Conservation (phyloP, 2,888 invertebrate genomes). For the Timema podura region DNA sequence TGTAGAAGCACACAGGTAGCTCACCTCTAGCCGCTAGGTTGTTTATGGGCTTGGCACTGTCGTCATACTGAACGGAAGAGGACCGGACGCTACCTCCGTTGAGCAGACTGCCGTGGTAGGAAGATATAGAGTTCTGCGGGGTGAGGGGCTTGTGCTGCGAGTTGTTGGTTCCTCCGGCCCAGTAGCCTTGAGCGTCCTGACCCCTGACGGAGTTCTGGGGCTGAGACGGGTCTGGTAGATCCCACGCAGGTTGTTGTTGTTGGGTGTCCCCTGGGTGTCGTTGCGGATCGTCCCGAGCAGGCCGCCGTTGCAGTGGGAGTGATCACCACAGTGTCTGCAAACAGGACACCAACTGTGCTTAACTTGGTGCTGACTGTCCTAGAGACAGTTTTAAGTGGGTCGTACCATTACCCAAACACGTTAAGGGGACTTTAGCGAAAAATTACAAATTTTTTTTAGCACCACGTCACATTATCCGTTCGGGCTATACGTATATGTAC, state of each 20-base stretch:
- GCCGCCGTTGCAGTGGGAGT: constrained; percentile 66
- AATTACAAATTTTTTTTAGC: no score
- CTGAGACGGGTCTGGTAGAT: constrained; percentile 10
- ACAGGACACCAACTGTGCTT: neutral
- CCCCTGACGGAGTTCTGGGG: constrained; percentile 59
- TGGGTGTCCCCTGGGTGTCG: constrained; percentile 70
- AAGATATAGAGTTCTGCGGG: constrained; percentile 22
- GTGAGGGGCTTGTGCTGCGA: constrained; percentile 19
- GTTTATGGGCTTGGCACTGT: constrained; percentile 44
- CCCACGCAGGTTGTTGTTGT: constrained; percentile 56
- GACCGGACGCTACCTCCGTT: constrained; percentile 17
- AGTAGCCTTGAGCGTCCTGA: constrained; percentile 44
- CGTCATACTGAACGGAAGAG: constrained; percentile 18
- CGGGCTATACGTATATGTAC: no score
- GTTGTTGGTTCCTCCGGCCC: constrained; percentile 26
- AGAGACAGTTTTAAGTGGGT: no score
- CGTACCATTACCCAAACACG: no score
- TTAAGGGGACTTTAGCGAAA: no score
- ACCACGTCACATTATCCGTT: no score
- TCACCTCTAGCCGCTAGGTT: constrained; percentile 39
- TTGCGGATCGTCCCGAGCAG: constrained; percentile 57
- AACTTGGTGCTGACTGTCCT: no score
- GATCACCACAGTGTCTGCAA: constrained; percentile 62
- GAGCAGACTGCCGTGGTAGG: constrained; percentile 19
- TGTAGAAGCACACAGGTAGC: neutral